A percentile compares a stretch with the other conserved stretches of the same genome.
Conservation (phyloP, 2,888 invertebrate species). For the Phengaris alcon region DNA sequence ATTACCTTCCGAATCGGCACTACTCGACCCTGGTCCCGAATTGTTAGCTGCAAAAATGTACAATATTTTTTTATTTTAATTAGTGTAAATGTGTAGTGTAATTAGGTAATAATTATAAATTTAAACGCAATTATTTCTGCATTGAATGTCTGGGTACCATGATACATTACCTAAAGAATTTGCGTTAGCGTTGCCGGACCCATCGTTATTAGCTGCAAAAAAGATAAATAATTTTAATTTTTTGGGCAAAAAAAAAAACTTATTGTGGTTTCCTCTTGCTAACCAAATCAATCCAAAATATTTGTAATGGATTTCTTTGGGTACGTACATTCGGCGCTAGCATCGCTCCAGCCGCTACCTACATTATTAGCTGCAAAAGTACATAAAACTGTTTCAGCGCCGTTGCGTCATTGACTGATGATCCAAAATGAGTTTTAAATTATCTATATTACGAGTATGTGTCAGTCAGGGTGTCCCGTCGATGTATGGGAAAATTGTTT, state of each 20-base stretch:
- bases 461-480: too few relatives aligned
- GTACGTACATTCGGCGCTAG: not conserved
- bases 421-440: too few relatives aligned
- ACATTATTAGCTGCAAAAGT: not conserved
- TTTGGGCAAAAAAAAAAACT: not conserved
- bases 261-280: not conserved
- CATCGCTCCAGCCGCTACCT: constrained; percentile 6
- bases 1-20: not conserved
- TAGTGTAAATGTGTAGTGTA: too few relatives aligned
- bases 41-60: not conserved
- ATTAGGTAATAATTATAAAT: too few relatives aligned
- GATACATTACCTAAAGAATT: not conserved
- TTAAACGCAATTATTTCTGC: too few relatives aligned
- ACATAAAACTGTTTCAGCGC: too few relatives aligned
- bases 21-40: not conserved
- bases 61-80: not conserved
- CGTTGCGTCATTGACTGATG: too few relatives aligned
- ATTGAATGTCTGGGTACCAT: too few relatives aligned
- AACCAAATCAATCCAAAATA: constrained; percentile 1
- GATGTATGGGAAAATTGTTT: too few relatives aligned
- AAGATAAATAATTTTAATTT: not conserved
- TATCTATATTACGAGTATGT: not conserved
- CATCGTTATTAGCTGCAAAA: constrained; percentile 17
- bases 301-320: not conserved
- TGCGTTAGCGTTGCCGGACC: not conserved